These are phyloP conservation scores for Otolemur garnettii DNA, from an alignment of 2,113 vertebrate species.

Conservation along the genomic window DNA sequence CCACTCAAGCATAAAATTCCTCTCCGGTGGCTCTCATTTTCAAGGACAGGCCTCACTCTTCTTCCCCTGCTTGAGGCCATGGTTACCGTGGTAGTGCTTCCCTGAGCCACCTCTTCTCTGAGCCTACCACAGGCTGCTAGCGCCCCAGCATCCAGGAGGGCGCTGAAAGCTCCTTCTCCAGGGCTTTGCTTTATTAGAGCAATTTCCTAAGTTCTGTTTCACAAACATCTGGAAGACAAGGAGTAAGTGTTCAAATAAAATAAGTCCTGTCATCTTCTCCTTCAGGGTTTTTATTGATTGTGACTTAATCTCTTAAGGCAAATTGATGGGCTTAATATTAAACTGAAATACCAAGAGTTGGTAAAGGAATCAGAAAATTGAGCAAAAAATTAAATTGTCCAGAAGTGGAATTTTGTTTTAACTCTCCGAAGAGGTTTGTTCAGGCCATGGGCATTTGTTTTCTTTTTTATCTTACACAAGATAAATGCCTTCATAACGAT, in stretches of 20 bases:
- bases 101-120: not conserved
- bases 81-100: not conserved
- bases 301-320: conserved; percentile 69
- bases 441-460: not conserved
- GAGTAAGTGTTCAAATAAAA: conserved; percentile 43
- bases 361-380: conserved; percentile 53
- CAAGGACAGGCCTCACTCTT: not conserved
- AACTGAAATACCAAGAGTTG: conserved; percentile 54
- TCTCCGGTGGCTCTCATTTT: not conserved
- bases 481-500: conserved; percentile 34
- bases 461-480: not conserved
- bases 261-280: not conserved
- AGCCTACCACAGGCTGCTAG: not conserved
- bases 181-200: conserved; percentile 28
- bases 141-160: not conserved
- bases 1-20: not conserved
- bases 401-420: conserved; percentile 40
- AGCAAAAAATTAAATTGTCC: conserved; percentile 43
- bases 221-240: conserved; percentile 21
- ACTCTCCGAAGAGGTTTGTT: not conserved
- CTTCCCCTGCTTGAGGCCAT: not conserved
- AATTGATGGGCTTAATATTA: conserved; percentile 74
- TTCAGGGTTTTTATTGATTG: conserved; percentile 62
- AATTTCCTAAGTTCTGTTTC: not conserved
- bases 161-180: not conserved